These are phyloP conservation scores for Carposina sasakii DNA, from an alignment of 1,140 invertebrate species.

Conservation along the genomic window DNA sequence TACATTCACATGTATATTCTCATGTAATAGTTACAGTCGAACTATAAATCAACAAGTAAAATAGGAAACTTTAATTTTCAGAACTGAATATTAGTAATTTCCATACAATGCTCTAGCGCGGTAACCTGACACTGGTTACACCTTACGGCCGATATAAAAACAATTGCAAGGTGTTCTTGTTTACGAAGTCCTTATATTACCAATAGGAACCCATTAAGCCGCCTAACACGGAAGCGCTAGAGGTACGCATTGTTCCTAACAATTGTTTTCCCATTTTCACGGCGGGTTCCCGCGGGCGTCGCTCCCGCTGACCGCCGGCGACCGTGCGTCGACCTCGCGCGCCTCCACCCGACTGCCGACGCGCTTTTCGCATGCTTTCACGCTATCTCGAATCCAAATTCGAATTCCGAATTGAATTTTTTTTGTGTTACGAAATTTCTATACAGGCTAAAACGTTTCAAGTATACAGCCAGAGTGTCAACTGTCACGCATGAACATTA, in stretches of 20 bases:
- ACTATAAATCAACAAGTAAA: too few relatives aligned
- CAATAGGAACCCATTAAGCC: neutral
- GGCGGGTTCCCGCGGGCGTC: constrained; percentile 41
- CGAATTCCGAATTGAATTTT: constrained; percentile 20
- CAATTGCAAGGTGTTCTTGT: too few relatives aligned
- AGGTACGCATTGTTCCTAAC: constrained; percentile 47
- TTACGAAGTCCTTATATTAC: constrained; percentile 8
- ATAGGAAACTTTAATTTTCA: too few relatives aligned
- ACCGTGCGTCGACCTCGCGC: constrained; percentile 50
- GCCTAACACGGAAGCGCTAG: constrained; percentile 38
- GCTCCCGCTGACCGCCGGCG: constrained; percentile 51
- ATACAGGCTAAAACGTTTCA: neutral
- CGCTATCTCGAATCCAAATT: constrained; percentile 38
- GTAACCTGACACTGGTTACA: too few relatives aligned
- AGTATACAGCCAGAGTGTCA: too few relatives aligned
- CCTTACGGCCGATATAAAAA: too few relatives aligned
- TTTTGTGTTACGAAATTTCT: neutral
- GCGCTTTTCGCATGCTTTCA: constrained; percentile 31
- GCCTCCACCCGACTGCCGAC: constrained; percentile 26
- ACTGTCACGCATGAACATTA: too few relatives aligned
- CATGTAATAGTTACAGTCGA: too few relatives aligned
- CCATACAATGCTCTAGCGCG: too few relatives aligned
- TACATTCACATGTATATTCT: too few relatives aligned
- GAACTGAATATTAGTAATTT: too few relatives aligned
- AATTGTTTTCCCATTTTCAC: constrained; percentile 61